Conservation (phyloP, 2,797 vertebrate species). For the Staurois parvus region DNA sequence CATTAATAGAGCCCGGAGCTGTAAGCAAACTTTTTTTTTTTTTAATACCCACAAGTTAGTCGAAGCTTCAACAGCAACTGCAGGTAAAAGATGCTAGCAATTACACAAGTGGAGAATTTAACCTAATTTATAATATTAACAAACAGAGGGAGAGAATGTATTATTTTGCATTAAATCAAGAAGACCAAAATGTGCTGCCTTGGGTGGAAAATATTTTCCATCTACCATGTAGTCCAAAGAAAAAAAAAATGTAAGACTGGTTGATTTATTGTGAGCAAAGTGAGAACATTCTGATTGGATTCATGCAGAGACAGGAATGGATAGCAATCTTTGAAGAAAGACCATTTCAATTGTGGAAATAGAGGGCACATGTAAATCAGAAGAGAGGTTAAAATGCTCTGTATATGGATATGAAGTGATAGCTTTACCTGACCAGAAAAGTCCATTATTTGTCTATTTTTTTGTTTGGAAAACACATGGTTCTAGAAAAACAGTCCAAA, state of each 20-base stretch:
- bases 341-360: constrained; percentile 78
- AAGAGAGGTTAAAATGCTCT: constrained; percentile 76
- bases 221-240: constrained; percentile 42
- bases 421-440: constrained; percentile 73
- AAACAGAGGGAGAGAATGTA: constrained; percentile 40
- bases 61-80: constrained; percentile 38
- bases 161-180: constrained; percentile 50
- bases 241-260: constrained; percentile 64
- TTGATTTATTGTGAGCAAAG: constrained; percentile 73
- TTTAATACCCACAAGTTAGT: constrained; percentile 63
- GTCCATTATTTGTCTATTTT: constrained; percentile 70
- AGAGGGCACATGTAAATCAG: constrained; percentile 78
- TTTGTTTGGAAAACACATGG: constrained; percentile 65
- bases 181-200: constrained; percentile 52
- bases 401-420: constrained; percentile 73
- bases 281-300: constrained; percentile 74
- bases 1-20: constrained; percentile 55
- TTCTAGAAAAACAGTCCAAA: constrained; percentile 13
- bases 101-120: constrained; percentile 44
- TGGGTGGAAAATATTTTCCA: constrained; percentile 32
- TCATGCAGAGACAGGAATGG: constrained; percentile 74
- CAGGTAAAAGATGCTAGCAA: constrained; percentile 55
- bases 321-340: constrained; percentile 79
- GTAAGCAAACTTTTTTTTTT: constrained; percentile 39
- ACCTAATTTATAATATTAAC: constrained; percentile 47